Evolutionary conservation across 2,888 invertebrate genomes (phyloP), one percentile per base, ranked within the genome.

Genomic region (Drosophila pegasa): DNA sequence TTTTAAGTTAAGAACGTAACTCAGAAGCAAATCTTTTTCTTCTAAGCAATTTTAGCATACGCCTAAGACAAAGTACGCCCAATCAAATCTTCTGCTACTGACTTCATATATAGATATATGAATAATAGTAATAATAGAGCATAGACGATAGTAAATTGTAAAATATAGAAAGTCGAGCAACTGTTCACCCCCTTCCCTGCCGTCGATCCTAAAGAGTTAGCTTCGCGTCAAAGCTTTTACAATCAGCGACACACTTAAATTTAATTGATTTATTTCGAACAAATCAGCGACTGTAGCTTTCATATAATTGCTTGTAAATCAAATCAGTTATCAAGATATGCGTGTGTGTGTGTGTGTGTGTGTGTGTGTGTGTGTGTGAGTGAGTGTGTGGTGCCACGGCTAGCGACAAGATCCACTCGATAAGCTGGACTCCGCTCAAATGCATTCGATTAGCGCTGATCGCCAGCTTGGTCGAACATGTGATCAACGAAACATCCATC

Each of bases 221-320:
- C 31, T 27, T 16, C 20, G 31, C 60, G 58, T 52, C 55, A 63
- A 61, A 33, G 54, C 38, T 33, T 41, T 68, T 67, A 64, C 61
- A 80, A 80, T 78, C 90, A 86, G 81, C 80, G 89, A 89, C 84
- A 88, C 73, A 87, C 78, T 78, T 80, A 82, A 80, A 69, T 64
- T 73, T 75, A 79, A 86, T 83, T 90, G 90, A 91, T 90, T 90
- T 91, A 89, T 87, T 88, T 78, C 61, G 65, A 71, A 77, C 68
- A 89, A 85, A 85, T 78, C 75, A 77, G 76, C 76, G 82, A 89
- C 85, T 79, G 73, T 68, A 73, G 83, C 67, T 89, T 45, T 78
- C 82, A 86, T 89, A 80, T 87, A 89, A 80, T 85, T 87, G 82
- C 80, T 80, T 80, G 82, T 89, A 90, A 90, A 91, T 55, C 54